Conservation (phyloP, 2,888 invertebrate species). For the Caenorhabditis angaria region DNA sequence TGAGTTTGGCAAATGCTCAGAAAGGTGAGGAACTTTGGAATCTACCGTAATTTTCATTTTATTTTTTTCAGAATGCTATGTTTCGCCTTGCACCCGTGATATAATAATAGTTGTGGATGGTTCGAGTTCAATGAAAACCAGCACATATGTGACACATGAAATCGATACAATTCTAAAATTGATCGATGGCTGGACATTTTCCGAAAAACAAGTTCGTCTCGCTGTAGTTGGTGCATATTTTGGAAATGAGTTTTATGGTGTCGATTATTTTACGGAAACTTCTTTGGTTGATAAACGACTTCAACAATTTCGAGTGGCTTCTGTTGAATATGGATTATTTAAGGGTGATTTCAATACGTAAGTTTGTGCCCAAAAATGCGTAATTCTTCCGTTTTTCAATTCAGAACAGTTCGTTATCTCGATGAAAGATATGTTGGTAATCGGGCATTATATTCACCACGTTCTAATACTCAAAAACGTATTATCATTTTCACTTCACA, state of each 20-base stretch:
- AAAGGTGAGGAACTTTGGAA: not conserved
- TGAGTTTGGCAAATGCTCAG: not conserved
- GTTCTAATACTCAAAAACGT: conserved; percentile 24
- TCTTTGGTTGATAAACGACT: conserved; percentile 27
- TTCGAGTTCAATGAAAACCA: conserved; percentile 37
- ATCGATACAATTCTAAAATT: conserved; percentile 30
- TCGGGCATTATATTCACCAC: conserved; percentile 18
- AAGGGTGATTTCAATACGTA: conserved; percentile 37
- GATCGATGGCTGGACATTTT: conserved; percentile 28
- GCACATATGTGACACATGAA: conserved; percentile 36
- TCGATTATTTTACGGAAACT: conserved; percentile 36
- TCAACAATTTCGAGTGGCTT: conserved; percentile 29
- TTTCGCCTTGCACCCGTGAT: conserved; percentile 42
- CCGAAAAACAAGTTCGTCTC: conserved; percentile 25
- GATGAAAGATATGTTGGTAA: conserved; percentile 31
- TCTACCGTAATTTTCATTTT: not conserved
- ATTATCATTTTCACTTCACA: conserved; percentile 35
- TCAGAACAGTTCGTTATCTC: conserved; percentile 35
- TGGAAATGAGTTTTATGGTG: conserved; percentile 37
- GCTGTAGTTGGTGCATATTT: conserved; percentile 40
- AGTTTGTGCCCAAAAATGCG: not conserved
- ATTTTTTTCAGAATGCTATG: conserved; percentile 33
- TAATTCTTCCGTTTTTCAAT: conserved; percentile 1
- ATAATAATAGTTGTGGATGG: conserved; percentile 40
- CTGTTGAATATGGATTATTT: conserved; percentile 38